Percentiles rank a stretch among this genome's conserved stretches.
These are phyloP conservation scores for Goniozus legneri DNA, from an alignment of 1,140 invertebrate species.

Conservation along the genomic window DNA sequence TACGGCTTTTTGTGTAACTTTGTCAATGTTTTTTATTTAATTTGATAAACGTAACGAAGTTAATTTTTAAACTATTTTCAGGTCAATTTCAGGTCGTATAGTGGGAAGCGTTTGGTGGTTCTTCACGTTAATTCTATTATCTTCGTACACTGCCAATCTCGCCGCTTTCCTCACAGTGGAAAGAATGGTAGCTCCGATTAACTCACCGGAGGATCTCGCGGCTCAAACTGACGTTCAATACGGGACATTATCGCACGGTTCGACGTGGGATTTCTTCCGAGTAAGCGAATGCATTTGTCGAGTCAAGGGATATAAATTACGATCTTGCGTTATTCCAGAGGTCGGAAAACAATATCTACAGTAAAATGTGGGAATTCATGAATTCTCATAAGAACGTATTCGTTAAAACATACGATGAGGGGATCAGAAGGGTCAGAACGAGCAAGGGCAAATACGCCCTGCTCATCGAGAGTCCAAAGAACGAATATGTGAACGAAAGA, in stretches of 20 bases:
- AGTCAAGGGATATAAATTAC: not conserved
- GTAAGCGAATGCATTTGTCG: too few species aligned
- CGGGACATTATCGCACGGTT: constrained; percentile 80
- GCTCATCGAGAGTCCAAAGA: constrained; percentile 89
- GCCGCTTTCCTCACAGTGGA: constrained; percentile 95
- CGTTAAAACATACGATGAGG: constrained; percentile 78
- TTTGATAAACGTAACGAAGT: not conserved
- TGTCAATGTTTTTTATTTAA: too few species aligned
- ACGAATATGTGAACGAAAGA: constrained; percentile 90
- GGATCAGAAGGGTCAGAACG: constrained; percentile 74
- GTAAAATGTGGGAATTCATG: constrained; percentile 97
- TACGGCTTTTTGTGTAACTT: too few species aligned
- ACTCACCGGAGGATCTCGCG: constrained; percentile 88
- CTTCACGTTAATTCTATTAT: constrained; percentile 96
- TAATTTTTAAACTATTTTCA: constrained; percentile 36
- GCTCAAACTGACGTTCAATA: constrained; percentile 95
- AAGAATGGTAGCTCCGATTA: constrained; percentile 90
- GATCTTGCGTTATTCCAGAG: constrained; percentile 67
- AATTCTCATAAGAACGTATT: constrained; percentile 79
- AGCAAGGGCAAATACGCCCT: constrained; percentile 93
- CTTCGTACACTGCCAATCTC: constrained; percentile 97
- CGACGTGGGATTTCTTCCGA: constrained; percentile 91
- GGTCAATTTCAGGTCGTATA: constrained; percentile 89
- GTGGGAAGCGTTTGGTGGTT: constrained; percentile 99
- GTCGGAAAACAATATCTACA: constrained; percentile 86